These are phyloP conservation scores for Neotragus pygmaeus DNA, from an alignment of 2,113 vertebrate genomes.

Conservation along the genomic window DNA sequence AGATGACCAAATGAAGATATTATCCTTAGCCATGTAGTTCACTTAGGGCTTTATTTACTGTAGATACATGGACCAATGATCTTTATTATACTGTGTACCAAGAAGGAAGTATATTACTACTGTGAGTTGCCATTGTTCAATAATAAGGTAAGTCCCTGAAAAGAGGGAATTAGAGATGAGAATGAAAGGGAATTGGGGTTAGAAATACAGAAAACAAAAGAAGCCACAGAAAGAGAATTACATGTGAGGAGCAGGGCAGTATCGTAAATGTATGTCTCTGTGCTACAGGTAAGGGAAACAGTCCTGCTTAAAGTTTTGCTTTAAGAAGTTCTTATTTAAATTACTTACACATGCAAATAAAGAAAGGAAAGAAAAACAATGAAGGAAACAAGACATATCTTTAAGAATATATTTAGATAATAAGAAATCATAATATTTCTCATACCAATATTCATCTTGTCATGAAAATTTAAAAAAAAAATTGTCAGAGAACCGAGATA, in stretches of 20 bases:
- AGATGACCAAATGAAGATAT: background rate
- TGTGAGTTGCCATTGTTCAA: background rate
- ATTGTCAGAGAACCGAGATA: background rate
- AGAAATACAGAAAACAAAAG: background rate
- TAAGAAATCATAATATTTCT: background rate
- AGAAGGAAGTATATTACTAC: background rate
- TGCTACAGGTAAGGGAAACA: background rate
- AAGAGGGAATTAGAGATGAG: background rate
- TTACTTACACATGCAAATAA: background rate
- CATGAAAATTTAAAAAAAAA: background rate
- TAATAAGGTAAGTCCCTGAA: background rate
- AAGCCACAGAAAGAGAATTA: background rate
- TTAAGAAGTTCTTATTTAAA: background rate
- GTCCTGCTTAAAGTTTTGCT: background rate
- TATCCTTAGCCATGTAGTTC: background rate
- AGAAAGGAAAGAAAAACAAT: background rate
- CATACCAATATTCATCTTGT: background rate
- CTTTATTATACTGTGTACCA: background rate
- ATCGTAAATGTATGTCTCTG: background rate
- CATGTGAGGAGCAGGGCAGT: background rate
- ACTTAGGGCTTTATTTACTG: slow-evolving; percentile 26
- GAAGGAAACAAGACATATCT: background rate
- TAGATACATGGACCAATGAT: background rate
- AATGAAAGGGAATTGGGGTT: background rate
- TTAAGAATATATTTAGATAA: background rate